These are phyloP conservation scores for Hippocampus zosterae DNA, from an alignment of 2,113 vertebrate species.

Conservation along the genomic window DNA sequence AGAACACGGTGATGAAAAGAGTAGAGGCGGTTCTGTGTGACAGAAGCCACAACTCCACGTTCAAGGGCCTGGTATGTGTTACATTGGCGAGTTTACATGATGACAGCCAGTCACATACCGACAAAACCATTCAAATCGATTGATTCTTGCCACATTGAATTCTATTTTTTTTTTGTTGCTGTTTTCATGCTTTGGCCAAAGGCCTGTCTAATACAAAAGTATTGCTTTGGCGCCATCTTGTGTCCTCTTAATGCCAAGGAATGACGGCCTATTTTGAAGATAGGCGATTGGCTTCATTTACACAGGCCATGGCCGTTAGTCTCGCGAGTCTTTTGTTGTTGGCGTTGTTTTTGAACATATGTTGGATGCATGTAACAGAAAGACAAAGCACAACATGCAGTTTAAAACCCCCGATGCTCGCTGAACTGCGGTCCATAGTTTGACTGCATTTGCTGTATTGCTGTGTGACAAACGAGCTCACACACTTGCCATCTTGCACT, in stretches of 20 bases:
- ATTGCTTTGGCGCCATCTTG: too few species aligned
- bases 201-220: too few species aligned
- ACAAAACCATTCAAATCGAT: too few species aligned
- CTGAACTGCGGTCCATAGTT: neutral
- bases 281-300: too few species aligned
- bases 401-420: neutral
- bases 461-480: conserved; percentile 4
- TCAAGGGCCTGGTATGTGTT: neutral
- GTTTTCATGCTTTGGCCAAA: too few species aligned
- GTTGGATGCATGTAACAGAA: neutral
- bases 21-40: neutral
- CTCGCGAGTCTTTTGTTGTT: neutral
- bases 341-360: neutral
- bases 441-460: neutral
- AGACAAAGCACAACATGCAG: neutral
- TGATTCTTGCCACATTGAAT: too few species aligned
- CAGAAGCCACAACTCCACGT: neutral
- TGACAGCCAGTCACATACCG: too few species aligned
- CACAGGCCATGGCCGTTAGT: too few species aligned
- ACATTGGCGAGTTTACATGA: too few species aligned
- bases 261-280: too few species aligned
- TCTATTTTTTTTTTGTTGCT: too few species aligned
- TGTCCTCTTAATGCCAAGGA: too few species aligned
- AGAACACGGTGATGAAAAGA: conserved; percentile 1
- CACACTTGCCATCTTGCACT: conserved; percentile 7